Conservation (phyloP, 2,113 vertebrate genomes). For the Pristiophorus japonicus region DNA sequence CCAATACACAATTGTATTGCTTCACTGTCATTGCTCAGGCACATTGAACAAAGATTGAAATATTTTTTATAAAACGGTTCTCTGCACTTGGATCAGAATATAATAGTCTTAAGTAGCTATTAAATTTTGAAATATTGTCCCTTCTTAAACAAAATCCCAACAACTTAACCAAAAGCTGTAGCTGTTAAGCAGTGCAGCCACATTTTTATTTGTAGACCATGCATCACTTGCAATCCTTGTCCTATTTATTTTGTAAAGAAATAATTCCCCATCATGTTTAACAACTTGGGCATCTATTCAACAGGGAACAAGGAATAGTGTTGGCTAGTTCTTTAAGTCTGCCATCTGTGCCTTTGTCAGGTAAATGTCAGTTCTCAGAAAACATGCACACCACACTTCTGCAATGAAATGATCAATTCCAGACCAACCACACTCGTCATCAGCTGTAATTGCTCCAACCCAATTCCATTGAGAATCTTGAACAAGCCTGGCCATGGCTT, state of each 20-base stretch:
- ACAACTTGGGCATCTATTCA: background rate
- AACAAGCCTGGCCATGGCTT: background rate
- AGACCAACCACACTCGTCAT: background rate
- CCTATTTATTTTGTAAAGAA: background rate
- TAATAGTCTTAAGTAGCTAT: background rate
- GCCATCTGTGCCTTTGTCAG: background rate
- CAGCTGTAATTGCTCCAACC: background rate
- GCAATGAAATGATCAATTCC: background rate
- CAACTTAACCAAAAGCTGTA: background rate
- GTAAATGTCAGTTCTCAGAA: background rate
- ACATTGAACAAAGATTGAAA: background rate
- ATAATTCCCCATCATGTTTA: background rate
- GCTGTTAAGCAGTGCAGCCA: background rate
- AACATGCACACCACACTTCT: background rate
- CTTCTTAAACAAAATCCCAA: background rate
- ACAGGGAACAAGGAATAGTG: no score
- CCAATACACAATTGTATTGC: background rate
- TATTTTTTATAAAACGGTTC: background rate
- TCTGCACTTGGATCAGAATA: background rate
- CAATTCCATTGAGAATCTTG: background rate
- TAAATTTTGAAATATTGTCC: background rate
- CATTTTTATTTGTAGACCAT: background rate
- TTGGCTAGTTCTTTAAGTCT: background rate
- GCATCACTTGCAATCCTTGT: background rate
- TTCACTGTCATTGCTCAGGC: background rate